A percentile compares a stretch with the other conserved stretches of the same genome.
These are phyloP conservation scores for Oncorhynchus mykiss DNA, from an alignment of 2,113 vertebrate species.

Conservation along the genomic window DNA sequence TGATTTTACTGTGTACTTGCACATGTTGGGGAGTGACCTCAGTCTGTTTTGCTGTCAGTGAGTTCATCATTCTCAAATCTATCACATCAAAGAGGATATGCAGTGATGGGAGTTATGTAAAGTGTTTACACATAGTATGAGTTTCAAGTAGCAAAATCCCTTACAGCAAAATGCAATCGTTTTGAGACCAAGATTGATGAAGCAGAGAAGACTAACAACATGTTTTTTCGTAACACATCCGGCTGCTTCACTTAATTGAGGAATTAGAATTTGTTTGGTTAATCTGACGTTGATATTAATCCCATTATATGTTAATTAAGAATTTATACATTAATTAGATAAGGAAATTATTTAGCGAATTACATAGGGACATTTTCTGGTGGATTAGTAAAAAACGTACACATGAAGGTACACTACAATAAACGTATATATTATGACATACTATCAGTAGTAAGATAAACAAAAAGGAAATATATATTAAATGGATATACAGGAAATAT, in stretches of 20 bases:
- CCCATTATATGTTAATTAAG: background rate
- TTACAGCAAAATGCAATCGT: background rate
- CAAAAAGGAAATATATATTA: too few species aligned
- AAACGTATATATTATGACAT: too few species aligned
- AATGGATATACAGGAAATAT: too few species aligned
- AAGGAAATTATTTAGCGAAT: background rate
- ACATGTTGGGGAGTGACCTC: background rate
- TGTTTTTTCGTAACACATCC: background rate
- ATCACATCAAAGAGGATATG: background rate
- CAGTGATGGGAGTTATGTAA: too few species aligned
- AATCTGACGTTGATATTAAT: background rate
- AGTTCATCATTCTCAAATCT: conserved; percentile 8
- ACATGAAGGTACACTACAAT: too few species aligned
- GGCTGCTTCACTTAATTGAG: background rate
- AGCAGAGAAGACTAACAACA: background rate
- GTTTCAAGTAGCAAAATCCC: background rate
- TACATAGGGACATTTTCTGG: too few species aligned
- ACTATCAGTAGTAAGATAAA: too few species aligned
- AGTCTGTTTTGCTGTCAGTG: background rate
- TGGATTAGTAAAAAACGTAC: too few species aligned
- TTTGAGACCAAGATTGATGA: background rate
- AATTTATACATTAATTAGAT: background rate
- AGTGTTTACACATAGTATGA: background rate
- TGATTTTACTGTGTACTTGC: background rate
- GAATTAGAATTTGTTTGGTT: background rate